Percentiles rank a stretch among this genome's conserved stretches.
These are phyloP conservation scores for Phrynosoma platyrhinos DNA, from an alignment of 2,113 vertebrate genomes.

Conservation along the genomic window DNA sequence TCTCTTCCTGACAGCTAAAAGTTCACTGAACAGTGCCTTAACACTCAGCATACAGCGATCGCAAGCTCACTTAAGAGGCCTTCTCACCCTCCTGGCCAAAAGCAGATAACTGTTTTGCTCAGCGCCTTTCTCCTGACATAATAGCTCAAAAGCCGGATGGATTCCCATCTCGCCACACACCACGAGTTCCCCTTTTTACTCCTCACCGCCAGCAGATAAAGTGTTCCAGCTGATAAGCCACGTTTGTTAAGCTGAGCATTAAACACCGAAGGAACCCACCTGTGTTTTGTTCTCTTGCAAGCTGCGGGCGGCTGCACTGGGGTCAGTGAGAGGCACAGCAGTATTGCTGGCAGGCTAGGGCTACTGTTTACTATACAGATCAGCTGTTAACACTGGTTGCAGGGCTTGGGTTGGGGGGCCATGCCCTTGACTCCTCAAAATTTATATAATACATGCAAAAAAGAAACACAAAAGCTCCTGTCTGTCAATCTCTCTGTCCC, in stretches of 20 bases:
- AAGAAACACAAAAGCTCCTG: not conserved
- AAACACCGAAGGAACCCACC: not conserved
- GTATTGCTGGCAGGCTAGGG: not conserved
- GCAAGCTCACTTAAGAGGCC: not conserved
- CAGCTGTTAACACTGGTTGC: not conserved
- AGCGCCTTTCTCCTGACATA: not conserved
- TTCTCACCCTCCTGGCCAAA: not conserved
- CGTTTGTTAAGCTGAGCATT: not conserved
- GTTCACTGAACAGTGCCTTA: slow-evolving; percentile 1
- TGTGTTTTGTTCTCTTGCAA: too few species aligned
- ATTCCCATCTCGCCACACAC: not conserved
- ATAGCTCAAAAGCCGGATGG: too few species aligned
- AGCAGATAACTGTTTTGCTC: not conserved
- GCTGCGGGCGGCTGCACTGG: not conserved
- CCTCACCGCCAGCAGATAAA: not conserved
- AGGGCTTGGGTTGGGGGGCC: not conserved
- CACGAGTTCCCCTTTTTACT: not conserved
- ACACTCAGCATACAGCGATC: not conserved
- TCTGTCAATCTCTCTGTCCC: not conserved
- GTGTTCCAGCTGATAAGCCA: not conserved
- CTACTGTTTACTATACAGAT: not conserved
- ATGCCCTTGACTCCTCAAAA: not conserved
- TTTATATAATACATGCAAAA: not conserved
- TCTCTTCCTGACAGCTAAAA: not conserved
- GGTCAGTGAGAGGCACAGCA: not conserved